Evolutionary conservation across 2,888 invertebrate genomes (phyloP).

Genomic region (Drosophila emarginata): DNA sequence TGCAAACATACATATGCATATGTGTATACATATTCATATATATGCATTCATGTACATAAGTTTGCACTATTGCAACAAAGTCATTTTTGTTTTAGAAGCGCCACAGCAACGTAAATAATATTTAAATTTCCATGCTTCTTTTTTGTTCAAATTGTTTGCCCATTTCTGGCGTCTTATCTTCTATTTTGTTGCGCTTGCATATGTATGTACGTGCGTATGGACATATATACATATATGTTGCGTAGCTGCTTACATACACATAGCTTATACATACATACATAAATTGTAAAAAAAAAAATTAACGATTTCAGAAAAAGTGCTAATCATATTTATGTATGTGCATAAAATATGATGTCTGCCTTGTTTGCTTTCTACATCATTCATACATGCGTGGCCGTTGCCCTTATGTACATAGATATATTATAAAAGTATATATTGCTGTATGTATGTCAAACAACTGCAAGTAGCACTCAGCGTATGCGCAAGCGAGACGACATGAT

Average conservation of each 20-base stretch:
- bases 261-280: not conserved
- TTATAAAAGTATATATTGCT: not conserved
- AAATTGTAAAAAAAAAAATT: not conserved
- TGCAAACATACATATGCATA: constrained; percentile 6
- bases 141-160: not conserved
- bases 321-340: not conserved
- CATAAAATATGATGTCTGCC: not conserved
- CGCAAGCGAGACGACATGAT: constrained; percentile 61
- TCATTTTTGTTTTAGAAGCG: not conserved
- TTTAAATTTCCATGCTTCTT: not conserved
- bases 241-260: not conserved
- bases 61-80: constrained; percentile 46
- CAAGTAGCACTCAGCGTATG: constrained; percentile 32
- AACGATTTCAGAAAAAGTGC: not conserved
- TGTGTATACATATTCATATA: constrained; percentile 3
- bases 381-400: constrained; percentile 5
- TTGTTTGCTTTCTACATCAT: constrained; percentile 3
- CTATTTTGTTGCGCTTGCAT: not conserved
- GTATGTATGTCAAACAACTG: constrained; percentile 37
- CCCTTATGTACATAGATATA: not conserved
- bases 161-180: not conserved
- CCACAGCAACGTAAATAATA: not conserved
- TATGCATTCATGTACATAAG: constrained; percentile 35
- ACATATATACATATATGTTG: not conserved
- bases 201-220: not conserved